Conservation (phyloP, 2,797 vertebrate genomes). For the Danionella dracula region DNA sequence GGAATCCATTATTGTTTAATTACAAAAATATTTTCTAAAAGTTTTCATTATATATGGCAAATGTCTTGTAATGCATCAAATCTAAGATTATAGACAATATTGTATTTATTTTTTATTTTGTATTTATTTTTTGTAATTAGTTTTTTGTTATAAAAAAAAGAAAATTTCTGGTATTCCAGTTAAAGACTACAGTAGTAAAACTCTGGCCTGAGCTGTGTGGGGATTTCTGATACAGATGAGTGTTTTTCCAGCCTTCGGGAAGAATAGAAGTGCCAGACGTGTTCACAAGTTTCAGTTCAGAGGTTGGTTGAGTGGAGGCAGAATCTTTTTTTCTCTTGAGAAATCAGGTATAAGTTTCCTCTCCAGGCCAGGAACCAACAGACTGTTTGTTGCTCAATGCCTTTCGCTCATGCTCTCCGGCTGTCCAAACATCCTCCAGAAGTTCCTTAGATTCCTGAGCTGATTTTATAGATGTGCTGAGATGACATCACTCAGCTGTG, state of each 20-base stretch:
- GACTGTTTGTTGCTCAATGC: background rate
- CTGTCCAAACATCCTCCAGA: background rate
- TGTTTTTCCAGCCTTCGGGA: background rate
- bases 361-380: background rate
- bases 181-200: no score
- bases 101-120: no score
- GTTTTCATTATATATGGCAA: no score
- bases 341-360: background rate
- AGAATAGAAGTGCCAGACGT: background rate
- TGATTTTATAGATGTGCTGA: background rate
- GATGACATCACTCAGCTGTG: background rate
- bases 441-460: background rate
- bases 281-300: background rate
- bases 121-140: no score
- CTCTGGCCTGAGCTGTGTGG: no score
- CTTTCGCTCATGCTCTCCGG: background rate
- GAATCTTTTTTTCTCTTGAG: constrained; percentile 4
- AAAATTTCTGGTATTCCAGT: no score
- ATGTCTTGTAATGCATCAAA: no score
- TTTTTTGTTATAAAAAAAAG: no score
- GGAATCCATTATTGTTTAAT: no score
- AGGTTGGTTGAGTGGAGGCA: background rate
- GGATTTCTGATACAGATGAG: no score
- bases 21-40: no score
- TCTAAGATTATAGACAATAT: no score